Percentiles rank a stretch among this genome's conserved stretches.
phyloP scores from a whole-genome alignment of 1,140 invertebrate genomes.

The Physella acuta region DNA sequence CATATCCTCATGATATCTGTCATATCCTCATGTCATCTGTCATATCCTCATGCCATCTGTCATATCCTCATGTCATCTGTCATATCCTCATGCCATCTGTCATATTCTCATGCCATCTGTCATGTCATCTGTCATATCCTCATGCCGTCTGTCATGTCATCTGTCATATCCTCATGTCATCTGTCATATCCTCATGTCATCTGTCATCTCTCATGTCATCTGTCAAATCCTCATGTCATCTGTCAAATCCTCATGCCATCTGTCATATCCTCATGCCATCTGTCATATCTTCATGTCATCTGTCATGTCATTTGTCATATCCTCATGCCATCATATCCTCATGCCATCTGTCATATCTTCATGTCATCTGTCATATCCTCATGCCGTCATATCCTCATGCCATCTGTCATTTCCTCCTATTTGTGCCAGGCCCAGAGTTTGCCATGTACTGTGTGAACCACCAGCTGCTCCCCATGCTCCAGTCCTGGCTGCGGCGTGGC shows the following conservation, averaged over 20 bases:
- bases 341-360: background rate
- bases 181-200: too few relatives aligned
- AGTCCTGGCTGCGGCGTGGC: constrained; percentile 80
- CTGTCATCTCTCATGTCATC: too few relatives aligned
- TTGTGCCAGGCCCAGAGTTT: constrained; percentile 72
- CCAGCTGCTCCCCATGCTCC: constrained; percentile 82
- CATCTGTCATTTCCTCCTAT: background rate
- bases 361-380: constrained; percentile 65
- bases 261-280: background rate
- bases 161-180: background rate
- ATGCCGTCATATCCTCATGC: constrained; percentile 77
- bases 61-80: background rate
- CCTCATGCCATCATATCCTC: too few relatives aligned
- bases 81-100: background rate
- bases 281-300: background rate
- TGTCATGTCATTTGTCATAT: background rate
- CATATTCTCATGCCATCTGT: background rate
- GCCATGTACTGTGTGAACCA: constrained; percentile 88
- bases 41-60: background rate
- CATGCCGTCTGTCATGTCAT: too few relatives aligned
- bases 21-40: background rate
- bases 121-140: too few relatives aligned
- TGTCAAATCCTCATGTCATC: background rate
- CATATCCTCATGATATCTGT: background rate
- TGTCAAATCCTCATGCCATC: too few relatives aligned